These are phyloP conservation scores for Thereva nobilitata DNA, from an alignment of 2,888 invertebrate genomes.

Conservation along the genomic window DNA sequence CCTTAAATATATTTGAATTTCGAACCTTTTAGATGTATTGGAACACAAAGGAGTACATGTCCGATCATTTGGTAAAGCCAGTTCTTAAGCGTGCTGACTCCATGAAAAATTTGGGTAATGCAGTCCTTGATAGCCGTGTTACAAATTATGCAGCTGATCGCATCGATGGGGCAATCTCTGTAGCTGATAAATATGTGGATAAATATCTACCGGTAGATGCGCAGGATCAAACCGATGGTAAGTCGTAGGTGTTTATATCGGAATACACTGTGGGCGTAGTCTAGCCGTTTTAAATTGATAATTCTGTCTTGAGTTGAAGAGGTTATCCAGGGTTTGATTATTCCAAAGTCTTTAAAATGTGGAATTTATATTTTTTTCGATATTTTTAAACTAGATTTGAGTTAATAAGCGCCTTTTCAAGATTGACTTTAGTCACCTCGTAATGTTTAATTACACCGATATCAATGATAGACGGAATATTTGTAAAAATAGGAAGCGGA, in stretches of 20 bases:
- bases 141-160: constrained; percentile 75
- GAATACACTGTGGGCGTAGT: not conserved
- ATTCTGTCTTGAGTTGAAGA: not conserved
- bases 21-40: constrained; percentile 69
- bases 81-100: constrained; percentile 81
- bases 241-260: constrained; percentile 46
- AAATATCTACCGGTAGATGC: constrained; percentile 74
- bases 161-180: constrained; percentile 74
- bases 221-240: constrained; percentile 69
- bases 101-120: constrained; percentile 75
- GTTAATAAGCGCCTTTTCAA: too few species aligned
- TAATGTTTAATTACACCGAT: too few species aligned
- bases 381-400: too few species aligned
- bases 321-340: too few species aligned
- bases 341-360: too few species aligned
- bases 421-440: too few species aligned
- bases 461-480: too few species aligned
- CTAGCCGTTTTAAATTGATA: not conserved
- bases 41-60: constrained; percentile 77
- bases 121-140: constrained; percentile 71
- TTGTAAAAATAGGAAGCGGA: too few species aligned
- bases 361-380: too few species aligned
- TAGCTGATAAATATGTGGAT: constrained; percentile 81
- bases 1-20: constrained; percentile 29
- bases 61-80: constrained; percentile 66